Base-by-base conservation (phyloP, 2,113 vertebrate species). In the Lophura nycthemera region DNA sequence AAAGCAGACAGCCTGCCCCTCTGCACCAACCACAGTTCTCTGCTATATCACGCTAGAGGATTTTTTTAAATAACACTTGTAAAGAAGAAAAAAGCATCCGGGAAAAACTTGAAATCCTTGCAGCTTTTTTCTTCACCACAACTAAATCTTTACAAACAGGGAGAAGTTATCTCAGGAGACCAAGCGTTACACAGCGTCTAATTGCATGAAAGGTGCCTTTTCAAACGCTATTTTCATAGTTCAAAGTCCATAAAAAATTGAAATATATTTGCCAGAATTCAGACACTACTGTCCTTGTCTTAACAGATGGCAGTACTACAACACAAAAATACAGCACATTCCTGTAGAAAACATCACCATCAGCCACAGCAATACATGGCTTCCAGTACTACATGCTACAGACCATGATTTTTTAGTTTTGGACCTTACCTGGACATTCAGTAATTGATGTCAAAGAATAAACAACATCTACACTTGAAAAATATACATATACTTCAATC, bases 321-420 rank as follows among this genome's bases (percentile, higher is more conserved):
- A 75, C 40, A 89, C 71, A 47, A 36, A 74, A 36, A n/a, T 3
- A 17, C 15, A 60, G 59, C 20, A 0, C 29, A 72, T 77, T 82
- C 56, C 45, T 48, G n/a, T 5, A 85, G 27, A 59, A 91, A 93
- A 56, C 24, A 88, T 66, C 27, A 65, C 57, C 76, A 92, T 40
- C 24, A 88, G 40, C 10, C 66, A 70, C 59, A 50, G 48, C 25
- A 18, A 61, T 20, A 70, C 20, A 57, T 8, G 13, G 34, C 59
- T 92, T 81, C 84, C 38, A 64, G 47, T 84, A 88, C 86, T 75
- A 83, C 60, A 42, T 13, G 20, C 40, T 54, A 78, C 34, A 69
- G 10, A 40, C 36, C 15, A 43, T 16, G 42, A 16, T 43, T 73
- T 22, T 43, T 77, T 71, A 63, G 43, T 83, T 83, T 67, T 56